Percentiles rank a stretch among this genome's conserved stretches.
These are phyloP conservation scores for Prunella fulvescens DNA, from an alignment of 2,113 vertebrate genomes.

Conservation along the genomic window DNA sequence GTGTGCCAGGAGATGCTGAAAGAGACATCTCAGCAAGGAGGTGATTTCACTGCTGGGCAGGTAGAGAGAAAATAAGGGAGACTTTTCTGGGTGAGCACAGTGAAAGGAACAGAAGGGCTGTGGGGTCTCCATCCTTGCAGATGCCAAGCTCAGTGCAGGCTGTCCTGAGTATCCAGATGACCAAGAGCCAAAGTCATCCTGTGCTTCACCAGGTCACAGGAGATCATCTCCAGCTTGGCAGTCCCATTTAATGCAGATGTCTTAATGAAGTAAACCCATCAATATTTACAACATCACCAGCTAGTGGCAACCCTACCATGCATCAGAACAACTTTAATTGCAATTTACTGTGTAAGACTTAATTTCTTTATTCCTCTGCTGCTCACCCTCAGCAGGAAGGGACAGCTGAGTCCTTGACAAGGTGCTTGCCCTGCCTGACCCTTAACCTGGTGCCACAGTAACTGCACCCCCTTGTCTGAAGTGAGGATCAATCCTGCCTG, in stretches of 20 bases:
- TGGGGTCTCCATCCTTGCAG: background rate
- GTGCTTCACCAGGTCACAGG: background rate
- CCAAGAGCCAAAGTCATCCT: background rate
- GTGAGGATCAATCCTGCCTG: fast-evolving
- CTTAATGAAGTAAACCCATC: background rate
- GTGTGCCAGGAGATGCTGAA: background rate
- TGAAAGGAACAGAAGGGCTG: background rate
- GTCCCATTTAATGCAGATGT: background rate
- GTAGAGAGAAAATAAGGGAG: background rate
- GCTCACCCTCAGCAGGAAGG: background rate
- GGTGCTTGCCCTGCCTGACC: background rate
- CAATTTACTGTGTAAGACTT: background rate
- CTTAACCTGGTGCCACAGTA: background rate
- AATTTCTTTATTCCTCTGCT: too few species aligned
- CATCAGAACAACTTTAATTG: background rate
- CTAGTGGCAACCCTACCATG: fast-evolving
- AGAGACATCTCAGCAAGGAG: background rate
- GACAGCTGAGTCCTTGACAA: fast-evolving
- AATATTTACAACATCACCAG: background rate
- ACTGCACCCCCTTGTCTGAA: fast-evolving
- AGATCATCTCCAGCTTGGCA: background rate
- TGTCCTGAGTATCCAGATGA: background rate
- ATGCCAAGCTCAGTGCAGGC: fast-evolving
- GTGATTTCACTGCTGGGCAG: background rate
- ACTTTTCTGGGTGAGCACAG: background rate